These are phyloP conservation scores for Caenorhabditis drosophilae DNA, from an alignment of 2,888 invertebrate genomes.

Conservation along the genomic window DNA sequence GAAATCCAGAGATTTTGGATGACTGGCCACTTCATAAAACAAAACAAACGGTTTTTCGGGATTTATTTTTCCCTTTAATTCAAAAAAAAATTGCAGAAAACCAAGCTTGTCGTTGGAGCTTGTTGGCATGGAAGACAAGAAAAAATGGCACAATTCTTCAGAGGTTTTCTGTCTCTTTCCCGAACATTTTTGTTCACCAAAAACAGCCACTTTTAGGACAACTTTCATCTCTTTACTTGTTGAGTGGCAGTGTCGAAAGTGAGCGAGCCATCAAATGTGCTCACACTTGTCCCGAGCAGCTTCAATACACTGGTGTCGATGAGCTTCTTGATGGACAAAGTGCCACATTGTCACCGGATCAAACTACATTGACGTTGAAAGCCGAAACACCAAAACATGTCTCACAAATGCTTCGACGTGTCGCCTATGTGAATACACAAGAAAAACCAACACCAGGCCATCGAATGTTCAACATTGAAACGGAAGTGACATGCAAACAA, in stretches of 20 bases:
- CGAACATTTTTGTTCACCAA: no score
- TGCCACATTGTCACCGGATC: constrained; percentile 71
- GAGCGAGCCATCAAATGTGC: constrained; percentile 80
- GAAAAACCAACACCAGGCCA: constrained; percentile 93
- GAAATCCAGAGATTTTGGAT: constrained; percentile 94
- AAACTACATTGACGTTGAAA: constrained; percentile 70
- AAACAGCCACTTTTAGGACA: no score
- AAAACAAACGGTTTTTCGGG: no score
- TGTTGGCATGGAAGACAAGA: constrained; percentile 86
- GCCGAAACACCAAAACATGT: constrained; percentile 69
- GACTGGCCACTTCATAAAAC: constrained; percentile 98
- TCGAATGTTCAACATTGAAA: constrained; percentile 82
- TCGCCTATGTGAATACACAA: constrained; percentile 89
- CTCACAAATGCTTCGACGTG: constrained; percentile 68
- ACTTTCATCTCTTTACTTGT: constrained; percentile 83
- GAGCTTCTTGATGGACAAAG: constrained; percentile 80
- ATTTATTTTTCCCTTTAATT: no score
- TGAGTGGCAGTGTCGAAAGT: constrained; percentile 79
- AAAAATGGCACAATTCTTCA: constrained; percentile 87
- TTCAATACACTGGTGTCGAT: constrained; percentile 75
- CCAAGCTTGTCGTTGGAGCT: constrained; percentile 90
- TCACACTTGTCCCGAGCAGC: constrained; percentile 81
- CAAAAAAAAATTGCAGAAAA: no score
- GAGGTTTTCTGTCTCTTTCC: no score
- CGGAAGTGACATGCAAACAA: constrained; percentile 77